Conservation (phyloP, 2,797 vertebrate species). For the Helicolenus hilgendorfi region DNA sequence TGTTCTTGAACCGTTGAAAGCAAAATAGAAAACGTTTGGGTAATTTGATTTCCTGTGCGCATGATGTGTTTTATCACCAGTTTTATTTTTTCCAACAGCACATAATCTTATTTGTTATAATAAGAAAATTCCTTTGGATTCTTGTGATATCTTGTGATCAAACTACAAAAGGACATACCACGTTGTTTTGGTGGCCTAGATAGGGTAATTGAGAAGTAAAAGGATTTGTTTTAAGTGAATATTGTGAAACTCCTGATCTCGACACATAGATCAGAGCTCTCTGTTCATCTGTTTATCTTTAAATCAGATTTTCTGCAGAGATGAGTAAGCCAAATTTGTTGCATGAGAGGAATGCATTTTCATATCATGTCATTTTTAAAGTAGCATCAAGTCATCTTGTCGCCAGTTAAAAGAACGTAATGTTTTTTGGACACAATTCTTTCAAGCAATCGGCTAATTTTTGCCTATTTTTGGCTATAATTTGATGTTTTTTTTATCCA, state of each 20-base stretch:
- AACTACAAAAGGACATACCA: slow-evolving; percentile 27
- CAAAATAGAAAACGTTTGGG: background rate
- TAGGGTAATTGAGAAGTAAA: slow-evolving; percentile 8
- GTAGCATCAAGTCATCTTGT: background rate
- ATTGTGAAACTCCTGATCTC: slow-evolving; percentile 15
- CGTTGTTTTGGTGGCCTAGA: slow-evolving; percentile 3
- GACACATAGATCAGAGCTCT: background rate
- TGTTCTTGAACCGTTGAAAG: background rate
- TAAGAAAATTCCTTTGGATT: slow-evolving; percentile 21
- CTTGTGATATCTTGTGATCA: slow-evolving; percentile 52
- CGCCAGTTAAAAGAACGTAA: background rate
- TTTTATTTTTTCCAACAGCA: background rate
- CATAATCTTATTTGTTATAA: slow-evolving; percentile 65
- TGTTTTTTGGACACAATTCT: background rate
- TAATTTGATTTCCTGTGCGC: slow-evolving; percentile 32
- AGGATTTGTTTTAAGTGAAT: slow-evolving; percentile 23
- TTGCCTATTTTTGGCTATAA: background rate
- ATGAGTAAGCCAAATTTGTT: background rate
- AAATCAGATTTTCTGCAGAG: slow-evolving; percentile 7
- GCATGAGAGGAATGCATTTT: background rate
- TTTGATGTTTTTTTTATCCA: background rate
- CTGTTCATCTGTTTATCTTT: background rate
- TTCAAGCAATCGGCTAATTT: background rate
- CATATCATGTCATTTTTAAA: background rate
- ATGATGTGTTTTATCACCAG: slow-evolving; percentile 16